A percentile compares a stretch with the other conserved stretches of the same genome.
Evolutionary conservation across 2,888 invertebrate genomes (phyloP).

Genomic region (Spisula subtruncata): DNA sequence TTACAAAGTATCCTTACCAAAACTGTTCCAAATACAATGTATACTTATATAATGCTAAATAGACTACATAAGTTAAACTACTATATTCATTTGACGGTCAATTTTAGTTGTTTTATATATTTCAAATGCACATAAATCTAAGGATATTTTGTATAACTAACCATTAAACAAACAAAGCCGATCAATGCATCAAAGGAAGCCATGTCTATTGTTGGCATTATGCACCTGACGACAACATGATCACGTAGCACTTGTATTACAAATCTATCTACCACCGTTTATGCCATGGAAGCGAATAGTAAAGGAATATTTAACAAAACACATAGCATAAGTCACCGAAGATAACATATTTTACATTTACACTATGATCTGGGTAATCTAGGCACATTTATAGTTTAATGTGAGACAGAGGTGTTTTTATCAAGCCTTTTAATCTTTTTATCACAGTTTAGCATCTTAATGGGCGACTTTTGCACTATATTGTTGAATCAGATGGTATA

Average conservation of each 20-base stretch:
- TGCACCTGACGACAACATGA: slow-evolving; percentile 9
- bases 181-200: neutral
- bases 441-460: neutral
- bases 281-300: slow-evolving; percentile 7
- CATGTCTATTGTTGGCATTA: neutral
- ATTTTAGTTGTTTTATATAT: neutral
- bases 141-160: neutral
- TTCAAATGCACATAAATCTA: neutral
- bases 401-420: neutral
- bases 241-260: neutral
- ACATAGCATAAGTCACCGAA: neutral
- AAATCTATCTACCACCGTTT: neutral
- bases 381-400: neutral
- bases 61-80: neutral
- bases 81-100: neutral
- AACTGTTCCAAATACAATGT: neutral
- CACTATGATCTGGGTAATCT: neutral
- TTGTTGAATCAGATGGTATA: slow-evolving; percentile 1
- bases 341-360: slow-evolving; percentile 31
- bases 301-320: neutral
- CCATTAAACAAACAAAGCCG: neutral
- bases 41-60: neutral
- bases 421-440: neutral
- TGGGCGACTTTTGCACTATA: slow-evolving; percentile 18
- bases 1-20: neutral